Base-by-base conservation (phyloP, 2,113 vertebrate genomes). In the Colinus virginianus region DNA sequence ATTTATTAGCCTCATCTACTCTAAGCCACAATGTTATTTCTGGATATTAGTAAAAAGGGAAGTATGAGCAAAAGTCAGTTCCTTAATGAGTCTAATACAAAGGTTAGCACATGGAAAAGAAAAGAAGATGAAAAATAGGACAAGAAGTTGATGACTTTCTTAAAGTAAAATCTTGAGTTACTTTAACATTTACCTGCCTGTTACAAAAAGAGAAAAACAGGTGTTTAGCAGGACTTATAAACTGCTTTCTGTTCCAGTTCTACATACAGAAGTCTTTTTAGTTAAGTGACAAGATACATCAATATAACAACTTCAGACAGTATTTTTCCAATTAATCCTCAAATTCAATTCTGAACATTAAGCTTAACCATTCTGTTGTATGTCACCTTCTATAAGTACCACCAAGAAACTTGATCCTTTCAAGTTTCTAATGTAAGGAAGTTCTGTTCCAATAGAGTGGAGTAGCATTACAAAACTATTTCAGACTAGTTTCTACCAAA, bases 21-120 rank as follows among this genome's bases (percentile, higher is more conserved):
- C 34, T 32, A 71, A 72, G 30, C 4, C 16, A 17, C 28, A 63
- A 3, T 13, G 8, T 62, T 72, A 25, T 30, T 76, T 32, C n/a
- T 69, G 49, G 51, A 32, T 26, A 55, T 12, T 11, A 32, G 48
- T 19, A 23, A 74, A 77, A 53, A 72, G 62, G 21, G 28, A 70
- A 85, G 63, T 3, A 6, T 0, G 11, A 28, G 70, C 38, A 63
- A 36, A 42, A 75, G 36, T 0, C 0, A 78, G 64, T 49, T 74
- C 42, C 59, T 66, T 17, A 59, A 38, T 11, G 40, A 87, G 25
- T 22, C 32, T 34, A 69, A 70, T 42, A n/a, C 9, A 38, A 43
- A 71, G 7, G 6, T n/a, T 6, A 92, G 26, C 55, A 48, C 23
- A 58, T 23, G 28, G 13, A 82, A 32, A 66, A 79, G 8, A 69